phyloP scores from a whole-genome alignment of 2,113 vertebrate genomes.

The Equus przewalskii region DNA sequence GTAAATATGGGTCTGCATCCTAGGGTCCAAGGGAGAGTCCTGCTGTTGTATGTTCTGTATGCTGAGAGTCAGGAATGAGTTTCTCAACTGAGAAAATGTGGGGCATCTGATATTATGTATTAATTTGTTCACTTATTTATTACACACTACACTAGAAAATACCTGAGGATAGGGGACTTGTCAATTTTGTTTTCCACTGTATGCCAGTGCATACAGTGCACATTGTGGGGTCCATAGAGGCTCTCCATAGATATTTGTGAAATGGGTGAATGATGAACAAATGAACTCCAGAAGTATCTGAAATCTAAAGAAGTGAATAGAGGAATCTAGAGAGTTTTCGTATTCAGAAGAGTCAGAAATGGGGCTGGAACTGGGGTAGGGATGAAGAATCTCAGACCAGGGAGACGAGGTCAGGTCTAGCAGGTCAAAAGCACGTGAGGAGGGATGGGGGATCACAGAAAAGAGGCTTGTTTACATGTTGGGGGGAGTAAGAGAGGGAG shows the following conservation, averaged over 20 bases:
- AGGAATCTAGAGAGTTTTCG: neutral
- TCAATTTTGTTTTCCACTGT: neutral
- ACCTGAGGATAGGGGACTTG: neutral
- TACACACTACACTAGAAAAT: neutral
- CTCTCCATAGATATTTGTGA: conserved; percentile 2
- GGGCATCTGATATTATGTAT: neutral
- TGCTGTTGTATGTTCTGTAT: neutral
- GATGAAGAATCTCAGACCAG: neutral
- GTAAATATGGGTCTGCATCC: neutral
- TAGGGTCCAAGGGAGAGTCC: neutral
- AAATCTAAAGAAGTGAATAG: neutral
- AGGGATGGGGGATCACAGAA: neutral
- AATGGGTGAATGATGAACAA: neutral
- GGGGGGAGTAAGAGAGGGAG: neutral
- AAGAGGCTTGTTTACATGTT: neutral
- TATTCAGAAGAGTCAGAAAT: neutral
- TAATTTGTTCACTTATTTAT: conserved; percentile 20
- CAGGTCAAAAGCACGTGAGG: neutral
- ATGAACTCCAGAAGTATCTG: neutral
- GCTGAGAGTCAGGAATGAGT: neutral
- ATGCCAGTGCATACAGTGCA: neutral
- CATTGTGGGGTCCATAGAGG: neutral
- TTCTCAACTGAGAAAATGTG: conserved; percentile 13
- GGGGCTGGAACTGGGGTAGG: neutral
- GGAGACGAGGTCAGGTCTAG: neutral